Evolutionary conservation across 2,888 invertebrate species (phyloP).

Genomic region (Euproctis similis): DNA sequence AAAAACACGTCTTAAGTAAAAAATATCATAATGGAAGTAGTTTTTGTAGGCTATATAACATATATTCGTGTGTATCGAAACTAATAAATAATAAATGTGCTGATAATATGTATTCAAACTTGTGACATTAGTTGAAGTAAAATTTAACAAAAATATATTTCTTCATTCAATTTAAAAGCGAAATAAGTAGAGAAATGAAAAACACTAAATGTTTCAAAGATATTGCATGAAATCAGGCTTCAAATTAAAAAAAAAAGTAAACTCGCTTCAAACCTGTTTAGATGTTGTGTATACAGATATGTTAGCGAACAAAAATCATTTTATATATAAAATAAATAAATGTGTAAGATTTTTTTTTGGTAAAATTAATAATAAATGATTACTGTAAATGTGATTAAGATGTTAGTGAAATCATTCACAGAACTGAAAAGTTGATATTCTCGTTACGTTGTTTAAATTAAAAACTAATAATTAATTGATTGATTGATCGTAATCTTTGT

Average conservation of each 20-base stretch:
- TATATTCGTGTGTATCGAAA: too few species aligned
- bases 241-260: too few species aligned
- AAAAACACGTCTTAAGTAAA: constrained; percentile 52
- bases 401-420: constrained; percentile 73
- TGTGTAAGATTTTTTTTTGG: too few species aligned
- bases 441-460: constrained; percentile 71
- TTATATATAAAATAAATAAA: too few species aligned
- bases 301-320: constrained; percentile 15
- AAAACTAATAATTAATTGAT: too few species aligned
- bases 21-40: constrained; percentile 69
- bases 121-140: constrained; percentile 2
- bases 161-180: not conserved
- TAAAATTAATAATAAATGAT: too few species aligned
- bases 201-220: constrained; percentile 48
- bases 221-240: constrained; percentile 49
- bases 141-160: constrained; percentile 7
- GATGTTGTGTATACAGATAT: constrained; percentile 31
- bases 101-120: constrained; percentile 14
- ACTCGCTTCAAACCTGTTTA: constrained; percentile 50
- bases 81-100: constrained; percentile 25
- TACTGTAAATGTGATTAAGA: constrained; percentile 45
- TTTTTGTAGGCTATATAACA: constrained; percentile 51
- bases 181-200: too few species aligned
- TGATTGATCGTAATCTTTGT: constrained; percentile 56
- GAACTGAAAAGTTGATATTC: constrained; percentile 73